Percentiles rank a stretch among this genome's conserved stretches.
These are phyloP conservation scores for Euzophera pinguis DNA, from an alignment of 2,888 invertebrate species.

Conservation along the genomic window DNA sequence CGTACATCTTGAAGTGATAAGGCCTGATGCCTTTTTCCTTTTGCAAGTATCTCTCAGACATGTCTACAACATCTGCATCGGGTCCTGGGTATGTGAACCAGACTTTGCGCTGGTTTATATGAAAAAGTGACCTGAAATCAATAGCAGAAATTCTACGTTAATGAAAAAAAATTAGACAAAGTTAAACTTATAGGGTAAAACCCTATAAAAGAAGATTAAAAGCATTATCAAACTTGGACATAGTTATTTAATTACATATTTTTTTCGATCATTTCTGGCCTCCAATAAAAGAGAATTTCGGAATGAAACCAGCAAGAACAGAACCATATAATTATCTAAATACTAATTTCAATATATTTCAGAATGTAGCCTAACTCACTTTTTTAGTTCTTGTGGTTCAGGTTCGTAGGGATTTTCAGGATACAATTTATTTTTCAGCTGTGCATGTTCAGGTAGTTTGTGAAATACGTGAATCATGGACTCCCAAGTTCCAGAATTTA, in stretches of 20 bases:
- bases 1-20: constrained; percentile 38
- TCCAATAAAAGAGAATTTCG: too few species aligned
- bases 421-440: constrained; percentile 35
- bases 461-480: constrained; percentile 43
- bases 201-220: too few species aligned
- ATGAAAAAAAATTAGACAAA: too few species aligned
- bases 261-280: too few species aligned
- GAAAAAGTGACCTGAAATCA: constrained; percentile 47
- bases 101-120: constrained; percentile 32
- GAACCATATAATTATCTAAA: too few species aligned
- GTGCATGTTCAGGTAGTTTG: constrained; percentile 32
- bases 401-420: constrained; percentile 29
- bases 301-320: too few species aligned
- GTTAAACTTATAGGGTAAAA: too few species aligned
- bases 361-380: too few species aligned
- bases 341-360: too few species aligned
- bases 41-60: constrained; percentile 43
- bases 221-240: too few species aligned
- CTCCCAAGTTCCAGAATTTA: constrained; percentile 54
- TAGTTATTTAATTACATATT: too few species aligned
- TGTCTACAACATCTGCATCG: constrained; percentile 37
- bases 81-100: constrained; percentile 53
- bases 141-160: too few species aligned
- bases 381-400: constrained; percentile 36
- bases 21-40: constrained; percentile 36